Conservation (phyloP, 2,888 invertebrate genomes). For the Xestia c-nigrum region DNA sequence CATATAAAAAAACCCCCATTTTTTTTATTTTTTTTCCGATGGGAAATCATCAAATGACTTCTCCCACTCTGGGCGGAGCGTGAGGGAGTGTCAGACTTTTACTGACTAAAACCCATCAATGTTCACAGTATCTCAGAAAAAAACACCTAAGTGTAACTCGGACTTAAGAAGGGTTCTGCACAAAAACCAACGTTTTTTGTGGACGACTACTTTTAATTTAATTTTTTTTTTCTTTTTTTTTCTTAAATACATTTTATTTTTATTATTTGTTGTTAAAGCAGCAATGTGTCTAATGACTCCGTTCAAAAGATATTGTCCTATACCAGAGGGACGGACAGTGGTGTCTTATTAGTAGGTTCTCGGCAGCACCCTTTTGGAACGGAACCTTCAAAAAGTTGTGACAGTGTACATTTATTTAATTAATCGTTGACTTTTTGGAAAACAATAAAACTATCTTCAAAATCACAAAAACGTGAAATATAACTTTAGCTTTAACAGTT, state of each 20-base stretch:
- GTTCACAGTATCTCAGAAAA: too few species aligned
- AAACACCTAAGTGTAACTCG: neutral
- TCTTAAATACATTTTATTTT: neutral
- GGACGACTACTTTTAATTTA: neutral
- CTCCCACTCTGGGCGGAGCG: too few species aligned
- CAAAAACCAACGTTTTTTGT: neutral
- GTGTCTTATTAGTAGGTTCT: neutral
- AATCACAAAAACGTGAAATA: too few species aligned
- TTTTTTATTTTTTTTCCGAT: too few species aligned
- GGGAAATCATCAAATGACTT: too few species aligned
- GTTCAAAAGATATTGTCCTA: neutral
- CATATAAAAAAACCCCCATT: too few species aligned
- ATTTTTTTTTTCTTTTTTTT: neutral
- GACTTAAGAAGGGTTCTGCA: neutral
- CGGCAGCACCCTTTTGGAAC: neutral
- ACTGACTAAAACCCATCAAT: too few species aligned
- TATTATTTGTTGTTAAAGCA: neutral
- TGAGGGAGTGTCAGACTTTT: too few species aligned
- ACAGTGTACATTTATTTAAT: neutral
- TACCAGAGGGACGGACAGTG: neutral
- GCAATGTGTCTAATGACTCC: neutral
- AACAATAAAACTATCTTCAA: too few species aligned
- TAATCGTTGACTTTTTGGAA: neutral
- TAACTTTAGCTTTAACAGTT: too few species aligned
- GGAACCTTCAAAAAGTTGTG: neutral